These are phyloP conservation scores for Ceyx erithaca DNA, from an alignment of 2,797 vertebrate species.

Conservation along the genomic window DNA sequence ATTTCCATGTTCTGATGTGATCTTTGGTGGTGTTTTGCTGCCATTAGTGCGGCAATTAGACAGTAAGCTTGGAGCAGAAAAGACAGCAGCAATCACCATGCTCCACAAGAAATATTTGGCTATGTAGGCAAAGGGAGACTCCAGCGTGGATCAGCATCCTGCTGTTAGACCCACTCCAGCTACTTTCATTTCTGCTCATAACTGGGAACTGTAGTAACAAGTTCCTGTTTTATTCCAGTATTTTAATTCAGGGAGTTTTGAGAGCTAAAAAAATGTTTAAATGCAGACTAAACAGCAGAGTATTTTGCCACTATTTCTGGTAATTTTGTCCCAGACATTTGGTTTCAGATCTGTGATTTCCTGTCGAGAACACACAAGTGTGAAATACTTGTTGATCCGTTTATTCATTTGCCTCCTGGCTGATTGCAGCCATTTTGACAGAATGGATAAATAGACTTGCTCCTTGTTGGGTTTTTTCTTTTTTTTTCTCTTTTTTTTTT, in stretches of 20 bases:
- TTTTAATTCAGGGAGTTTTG: conserved; percentile 31
- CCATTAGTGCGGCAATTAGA: not conserved
- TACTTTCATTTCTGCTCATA: not conserved
- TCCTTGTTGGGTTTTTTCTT: not conserved
- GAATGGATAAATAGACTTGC: conserved; percentile 56
- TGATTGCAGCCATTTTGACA: conserved; percentile 67
- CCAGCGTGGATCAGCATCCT: not conserved
- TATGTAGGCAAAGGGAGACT: not conserved
- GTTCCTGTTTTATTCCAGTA: not conserved
- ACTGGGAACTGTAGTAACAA: not conserved
- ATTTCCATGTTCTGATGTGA: not conserved
- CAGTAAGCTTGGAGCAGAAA: not conserved
- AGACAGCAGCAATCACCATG: not conserved
- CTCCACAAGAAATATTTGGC: not conserved
- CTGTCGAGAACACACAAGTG: conserved; percentile 64
- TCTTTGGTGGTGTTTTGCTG: not conserved
- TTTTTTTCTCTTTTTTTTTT: not conserved
- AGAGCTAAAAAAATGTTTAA: conserved; percentile 42
- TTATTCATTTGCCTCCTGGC: conserved; percentile 73
- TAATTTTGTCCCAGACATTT: conserved; percentile 67
- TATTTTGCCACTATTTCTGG: conserved; percentile 68
- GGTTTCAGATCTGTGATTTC: conserved; percentile 73
- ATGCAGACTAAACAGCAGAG: conserved; percentile 63
- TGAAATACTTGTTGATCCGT: conserved; percentile 72
- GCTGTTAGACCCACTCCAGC: not conserved